phyloP scores from a whole-genome alignment of 2,113 vertebrate species.

The Zapornia atra region DNA sequence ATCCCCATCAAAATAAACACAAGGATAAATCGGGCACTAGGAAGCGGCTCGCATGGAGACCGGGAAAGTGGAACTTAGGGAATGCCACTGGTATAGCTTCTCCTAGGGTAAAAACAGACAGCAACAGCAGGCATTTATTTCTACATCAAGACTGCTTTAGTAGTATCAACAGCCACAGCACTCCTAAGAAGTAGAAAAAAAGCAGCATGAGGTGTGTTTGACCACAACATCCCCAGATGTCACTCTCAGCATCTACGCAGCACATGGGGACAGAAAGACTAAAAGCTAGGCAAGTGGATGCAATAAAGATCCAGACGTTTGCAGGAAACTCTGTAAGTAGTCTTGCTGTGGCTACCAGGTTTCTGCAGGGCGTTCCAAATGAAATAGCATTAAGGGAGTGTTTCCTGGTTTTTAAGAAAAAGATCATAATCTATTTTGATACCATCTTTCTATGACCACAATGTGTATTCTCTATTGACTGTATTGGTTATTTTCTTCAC shows the following conservation, averaged over 20 bases:
- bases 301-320: neutral
- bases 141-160: neutral
- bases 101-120: neutral
- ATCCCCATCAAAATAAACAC: neutral
- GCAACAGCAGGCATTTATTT: neutral
- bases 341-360: neutral
- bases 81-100: neutral
- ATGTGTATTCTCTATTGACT: neutral
- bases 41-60: neutral
- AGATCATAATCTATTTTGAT: neutral
- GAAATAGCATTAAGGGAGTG: neutral
- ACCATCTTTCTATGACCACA: neutral
- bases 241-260: neutral
- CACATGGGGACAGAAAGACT: neutral
- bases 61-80: neutral
- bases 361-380: neutral
- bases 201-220: neutral
- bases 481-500: neutral
- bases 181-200: neutral
- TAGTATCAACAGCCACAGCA: neutral
- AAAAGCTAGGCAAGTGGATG: neutral
- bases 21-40: neutral
- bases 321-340: neutral
- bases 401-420: neutral
- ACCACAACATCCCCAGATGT: neutral